Evolutionary conservation across 2,888 invertebrate genomes (phyloP), one percentile per base, ranked within the genome.

Genomic region (Drosophila tripunctata): DNA sequence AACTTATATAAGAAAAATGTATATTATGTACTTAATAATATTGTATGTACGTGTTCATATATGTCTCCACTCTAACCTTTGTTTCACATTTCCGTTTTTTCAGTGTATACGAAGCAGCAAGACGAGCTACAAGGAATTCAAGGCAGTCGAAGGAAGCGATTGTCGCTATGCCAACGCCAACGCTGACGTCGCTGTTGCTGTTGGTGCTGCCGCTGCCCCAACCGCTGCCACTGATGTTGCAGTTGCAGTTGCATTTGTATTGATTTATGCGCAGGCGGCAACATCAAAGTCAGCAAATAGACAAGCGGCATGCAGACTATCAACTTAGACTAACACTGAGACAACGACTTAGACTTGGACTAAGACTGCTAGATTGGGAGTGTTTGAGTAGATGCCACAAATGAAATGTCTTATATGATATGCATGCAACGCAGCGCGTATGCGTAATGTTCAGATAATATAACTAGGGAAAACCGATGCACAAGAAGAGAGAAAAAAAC

Each of bases 261-360:
- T 82, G 81, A 82, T 82, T 82, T 82, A 82, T 83, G 81, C 84
- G 73, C 78, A 58, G 48, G 84, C 81, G 81, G 81, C 69, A 61
- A 58, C 63, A 62, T 82, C 75, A 82, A 82, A 86, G 80, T 4
- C 31, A 15, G 19, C 47, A 51, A 45, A 45, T 50, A 33, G 43
- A 51, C 61, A 67, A 27, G 67, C 44, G 45, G 57, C 64, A 72
- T 48, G 64, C 54, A 36, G 15, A 64, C 73, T 44, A 62, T 35
- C 63, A 40, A 51, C 40, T 10, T n/a, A 31, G 44, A 38, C 15
- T n/a, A 47, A 14, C 43, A 50, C 22, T 55, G 22, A 14, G 45
- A 35, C 41, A 69, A 33, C n/a, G 12, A 43, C 14, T 40, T 27
- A 36, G 41, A 43, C n/a, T 51, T 38, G 40, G 44, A 30, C 21